Evolutionary conservation across 2,888 invertebrate genomes (phyloP).

Genomic region (Campoletis raptor): DNA sequence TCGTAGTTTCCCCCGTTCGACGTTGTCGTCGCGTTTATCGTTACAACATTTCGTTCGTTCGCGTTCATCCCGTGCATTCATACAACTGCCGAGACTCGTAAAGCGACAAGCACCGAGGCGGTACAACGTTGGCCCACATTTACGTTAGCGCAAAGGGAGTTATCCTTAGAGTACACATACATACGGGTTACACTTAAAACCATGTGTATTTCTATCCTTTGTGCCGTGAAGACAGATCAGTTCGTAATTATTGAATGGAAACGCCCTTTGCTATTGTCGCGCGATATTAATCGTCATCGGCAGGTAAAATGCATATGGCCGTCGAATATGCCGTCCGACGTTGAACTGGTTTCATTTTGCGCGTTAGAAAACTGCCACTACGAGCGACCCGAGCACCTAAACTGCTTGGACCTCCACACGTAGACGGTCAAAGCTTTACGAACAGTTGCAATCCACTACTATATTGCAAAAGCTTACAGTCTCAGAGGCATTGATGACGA

Average conservation of each 20-base stretch:
- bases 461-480: constrained; percentile 73
- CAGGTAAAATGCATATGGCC: constrained; percentile 22
- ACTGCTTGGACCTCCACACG: constrained; percentile 36
- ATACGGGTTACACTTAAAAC: neutral
- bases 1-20: constrained; percentile 52
- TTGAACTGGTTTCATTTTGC: constrained; percentile 65
- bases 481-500: constrained; percentile 66
- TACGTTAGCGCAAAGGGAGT: neutral
- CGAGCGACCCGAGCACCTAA: constrained; percentile 18
- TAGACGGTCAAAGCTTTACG: constrained; percentile 49
- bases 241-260: constrained; percentile 1
- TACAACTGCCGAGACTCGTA: constrained; percentile 39
- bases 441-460: constrained; percentile 61
- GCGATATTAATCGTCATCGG: constrained; percentile 34
- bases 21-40: constrained; percentile 45
- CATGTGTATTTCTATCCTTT: neutral
- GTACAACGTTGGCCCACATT: constrained; percentile 22
- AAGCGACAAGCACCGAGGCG: constrained; percentile 27
- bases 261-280: constrained; percentile 30
- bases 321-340: constrained; percentile 56
- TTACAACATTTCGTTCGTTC: constrained; percentile 60
- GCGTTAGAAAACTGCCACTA: constrained; percentile 38
- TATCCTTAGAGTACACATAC: neutral
- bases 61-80: constrained; percentile 56
- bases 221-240: neutral